phyloP scores from a whole-genome alignment of 2,888 invertebrate species.

The Drosophila vallismaia region DNA sequence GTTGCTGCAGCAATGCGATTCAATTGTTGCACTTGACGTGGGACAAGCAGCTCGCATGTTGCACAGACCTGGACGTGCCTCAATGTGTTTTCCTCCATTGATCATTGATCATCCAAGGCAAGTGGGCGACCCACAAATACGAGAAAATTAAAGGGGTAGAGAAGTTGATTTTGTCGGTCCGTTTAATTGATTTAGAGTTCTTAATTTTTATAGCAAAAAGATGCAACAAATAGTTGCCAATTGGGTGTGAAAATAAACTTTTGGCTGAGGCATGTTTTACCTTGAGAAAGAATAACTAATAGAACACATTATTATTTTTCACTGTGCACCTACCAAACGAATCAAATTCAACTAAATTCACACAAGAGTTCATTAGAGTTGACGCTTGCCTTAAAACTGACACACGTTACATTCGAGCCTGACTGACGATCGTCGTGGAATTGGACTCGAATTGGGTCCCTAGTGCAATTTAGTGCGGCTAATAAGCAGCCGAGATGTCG shows the following conservation, averaged over 20 bases:
- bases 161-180: constrained; percentile 55
- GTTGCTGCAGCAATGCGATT: constrained; percentile 57
- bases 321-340: constrained; percentile 24
- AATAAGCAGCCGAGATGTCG: constrained; percentile 79
- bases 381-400: constrained; percentile 80
- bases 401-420: constrained; percentile 75
- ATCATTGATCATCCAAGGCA: constrained; percentile 61
- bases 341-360: constrained; percentile 79
- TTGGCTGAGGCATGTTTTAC: not conserved
- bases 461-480: constrained; percentile 79
- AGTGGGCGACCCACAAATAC: constrained; percentile 63
- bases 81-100: constrained; percentile 71
- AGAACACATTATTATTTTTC: constrained; percentile 5
- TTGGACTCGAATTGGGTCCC: constrained; percentile 78
- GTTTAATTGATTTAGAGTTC: constrained; percentile 79
- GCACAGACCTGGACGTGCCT: constrained; percentile 61
- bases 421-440: constrained; percentile 64
- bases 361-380: constrained; percentile 81
- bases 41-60: constrained; percentile 74
- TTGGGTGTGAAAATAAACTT: not conserved
- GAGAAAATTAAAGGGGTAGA: constrained; percentile 32
- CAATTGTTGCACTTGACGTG: constrained; percentile 78
- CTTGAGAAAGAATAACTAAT: not conserved
- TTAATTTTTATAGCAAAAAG: constrained; percentile 10
- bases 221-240: not conserved